Conservation (phyloP, 2,113 vertebrate species). For the Chelonoidis abingdonii region DNA sequence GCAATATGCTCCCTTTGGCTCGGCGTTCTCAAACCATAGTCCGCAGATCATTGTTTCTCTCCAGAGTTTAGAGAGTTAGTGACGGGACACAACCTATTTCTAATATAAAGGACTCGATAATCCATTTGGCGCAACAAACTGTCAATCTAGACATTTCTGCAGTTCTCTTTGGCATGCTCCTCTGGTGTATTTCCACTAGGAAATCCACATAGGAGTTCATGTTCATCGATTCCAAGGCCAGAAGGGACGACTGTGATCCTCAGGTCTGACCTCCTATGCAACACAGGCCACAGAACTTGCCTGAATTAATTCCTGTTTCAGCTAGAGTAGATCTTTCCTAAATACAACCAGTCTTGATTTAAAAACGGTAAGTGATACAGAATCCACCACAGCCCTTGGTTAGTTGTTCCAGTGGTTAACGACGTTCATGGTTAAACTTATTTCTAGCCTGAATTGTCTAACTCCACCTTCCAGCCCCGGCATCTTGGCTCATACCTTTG, state of each 20-base stretch:
- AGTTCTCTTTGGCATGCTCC: not conserved
- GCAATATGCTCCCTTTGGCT: not conserved
- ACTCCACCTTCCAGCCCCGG: no score
- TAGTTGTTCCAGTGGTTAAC: no score
- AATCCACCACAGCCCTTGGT: no score
- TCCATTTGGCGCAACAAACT: not conserved
- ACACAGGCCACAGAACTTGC: no score
- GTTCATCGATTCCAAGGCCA: accelerated
- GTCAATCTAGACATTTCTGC: not conserved
- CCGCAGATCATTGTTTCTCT: not conserved
- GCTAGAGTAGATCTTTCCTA: not conserved
- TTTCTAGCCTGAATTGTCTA: no score
- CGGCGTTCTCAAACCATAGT: not conserved
- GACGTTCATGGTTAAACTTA: no score
- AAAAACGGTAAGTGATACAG: no score
- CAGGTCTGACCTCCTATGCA: accelerated
- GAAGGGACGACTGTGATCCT: not conserved
- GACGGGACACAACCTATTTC: accelerated
- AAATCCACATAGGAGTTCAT: not conserved
- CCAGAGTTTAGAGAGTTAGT: not conserved
- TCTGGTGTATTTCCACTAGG: not conserved
- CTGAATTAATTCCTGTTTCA: not conserved
- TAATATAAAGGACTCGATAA: not conserved
- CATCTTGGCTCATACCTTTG: no score
- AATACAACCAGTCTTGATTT: no score